Percentiles rank a stretch among this genome's conserved stretches.
These are phyloP conservation scores for Sphecodes monilicornis DNA, from an alignment of 2,888 invertebrate species.

Conservation along the genomic window DNA sequence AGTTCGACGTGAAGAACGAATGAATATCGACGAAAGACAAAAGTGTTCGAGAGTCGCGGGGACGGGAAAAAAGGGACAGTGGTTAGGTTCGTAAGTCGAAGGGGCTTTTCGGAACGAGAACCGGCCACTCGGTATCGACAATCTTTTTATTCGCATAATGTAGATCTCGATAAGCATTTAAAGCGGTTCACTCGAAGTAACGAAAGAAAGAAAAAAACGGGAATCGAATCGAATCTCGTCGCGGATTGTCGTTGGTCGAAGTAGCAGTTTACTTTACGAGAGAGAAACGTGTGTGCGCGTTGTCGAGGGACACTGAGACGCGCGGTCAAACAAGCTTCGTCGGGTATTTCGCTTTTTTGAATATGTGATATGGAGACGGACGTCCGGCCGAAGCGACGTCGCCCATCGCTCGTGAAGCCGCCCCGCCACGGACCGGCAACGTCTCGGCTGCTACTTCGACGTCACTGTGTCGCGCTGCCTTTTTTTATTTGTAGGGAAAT, in stretches of 20 bases:
- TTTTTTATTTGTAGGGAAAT: conserved; percentile 67
- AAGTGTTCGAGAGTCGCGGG: conserved; percentile 30
- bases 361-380: conserved; percentile 57
- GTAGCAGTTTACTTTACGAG: conserved; percentile 56
- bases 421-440: conserved; percentile 11
- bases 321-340: conserved; percentile 19
- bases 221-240: conserved; percentile 51
- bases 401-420: not conserved
- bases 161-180: conserved; percentile 74
- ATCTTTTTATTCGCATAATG: conserved; percentile 78
- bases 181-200: conserved; percentile 56
- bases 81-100: conserved; percentile 71
- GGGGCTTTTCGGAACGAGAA: conserved; percentile 68
- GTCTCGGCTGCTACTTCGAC: conserved; percentile 67
- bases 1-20: not conserved
- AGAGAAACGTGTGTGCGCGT: not conserved
- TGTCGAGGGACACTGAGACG: not conserved
- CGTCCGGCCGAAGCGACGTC: conserved; percentile 28
- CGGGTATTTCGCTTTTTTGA: conserved; percentile 45
- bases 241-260: conserved; percentile 58
- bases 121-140: conserved; percentile 80
- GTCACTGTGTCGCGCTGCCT: conserved; percentile 69
- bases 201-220: not conserved
- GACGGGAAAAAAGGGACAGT: conserved; percentile 52
- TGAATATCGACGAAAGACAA: not conserved